Evolutionary conservation across 2,113 vertebrate species (phyloP), one percentile per base, ranked within the genome.

Genomic region (Euleptes europaea): DNA sequence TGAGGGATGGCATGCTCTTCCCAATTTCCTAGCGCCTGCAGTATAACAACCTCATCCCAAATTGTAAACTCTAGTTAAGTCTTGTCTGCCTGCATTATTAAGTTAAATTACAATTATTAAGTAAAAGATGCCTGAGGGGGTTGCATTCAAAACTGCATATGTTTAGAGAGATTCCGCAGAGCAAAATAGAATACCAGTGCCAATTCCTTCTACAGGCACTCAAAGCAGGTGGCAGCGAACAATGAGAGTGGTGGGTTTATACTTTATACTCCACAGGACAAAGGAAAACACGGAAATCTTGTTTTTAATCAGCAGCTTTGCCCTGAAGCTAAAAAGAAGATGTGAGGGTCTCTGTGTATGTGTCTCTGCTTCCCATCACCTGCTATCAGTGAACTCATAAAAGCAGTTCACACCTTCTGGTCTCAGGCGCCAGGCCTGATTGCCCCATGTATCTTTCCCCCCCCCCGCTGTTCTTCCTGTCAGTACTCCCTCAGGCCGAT

Each of bases 301-400:
- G 10, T 44, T 82, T 90, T 74, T 82, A 78, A 81, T 87, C 81
- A 90, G 47, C 5, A 92, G 21, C 33, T 86, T 73, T 44, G 73
- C 79, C 75, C 69, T 75, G 15, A 84, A 91, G 47, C 84, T 63
- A 28, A 84, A 86, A 38, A 60, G 72, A 83, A 42, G 87, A 28
- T n/a, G n/a, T n/a, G n/a, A n/a, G n/a, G n/a, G n/a, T n/a, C n/a
- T n/a, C n/a, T n/a, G n/a, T n/a, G n/a, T n/a, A n/a, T n/a, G n/a
- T n/a, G n/a, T n/a, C n/a, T n/a, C n/a, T n/a, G n/a, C n/a, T n/a
- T n/a, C n/a, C n/a, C n/a, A n/a, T n/a, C n/a, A n/a, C n/a, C n/a
- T n/a, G n/a, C n/a, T n/a, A n/a, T n/a, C n/a, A n/a, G n/a, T n/a
- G n/a, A n/a, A n/a, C n/a, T n/a, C n/a, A n/a, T n/a, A n/a, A n/a